Conservation (phyloP, 2,888 invertebrate species). For the Xanthia togata region DNA sequence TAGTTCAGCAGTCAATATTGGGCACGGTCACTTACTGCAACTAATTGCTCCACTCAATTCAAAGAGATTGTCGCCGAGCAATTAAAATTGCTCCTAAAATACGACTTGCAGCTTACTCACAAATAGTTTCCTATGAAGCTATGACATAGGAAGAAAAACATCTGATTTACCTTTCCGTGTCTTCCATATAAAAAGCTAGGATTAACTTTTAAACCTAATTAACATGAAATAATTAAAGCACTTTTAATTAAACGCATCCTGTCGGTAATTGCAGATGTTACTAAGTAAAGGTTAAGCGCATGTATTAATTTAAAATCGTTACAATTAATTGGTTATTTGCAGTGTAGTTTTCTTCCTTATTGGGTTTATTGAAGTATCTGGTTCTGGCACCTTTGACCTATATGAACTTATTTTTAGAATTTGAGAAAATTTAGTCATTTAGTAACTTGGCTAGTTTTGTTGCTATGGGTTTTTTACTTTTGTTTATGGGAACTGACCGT, state of each 20-base stretch:
- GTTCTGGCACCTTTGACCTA: conserved; percentile 19
- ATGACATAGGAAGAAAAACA: not conserved
- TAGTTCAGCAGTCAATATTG: conserved; percentile 29
- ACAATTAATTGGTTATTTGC: conserved; percentile 47
- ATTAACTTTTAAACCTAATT: conserved; percentile 42
- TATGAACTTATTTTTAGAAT: too few species aligned
- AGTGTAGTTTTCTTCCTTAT: conserved; percentile 54
- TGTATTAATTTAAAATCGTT: conserved; percentile 48
- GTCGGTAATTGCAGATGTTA: conserved; percentile 27
- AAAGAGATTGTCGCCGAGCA: conserved; percentile 42
- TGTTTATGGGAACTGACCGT: not conserved
- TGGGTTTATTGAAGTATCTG: conserved; percentile 34
- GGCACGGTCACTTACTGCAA: conserved; percentile 23
- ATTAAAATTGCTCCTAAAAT: conserved; percentile 1
- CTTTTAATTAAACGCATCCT: conserved; percentile 45
- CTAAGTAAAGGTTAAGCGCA: conserved; percentile 53
- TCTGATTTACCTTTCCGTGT: conserved; percentile 1
- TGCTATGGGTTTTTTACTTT: not conserved
- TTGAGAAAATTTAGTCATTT: not conserved
- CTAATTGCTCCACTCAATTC: conserved; percentile 40
- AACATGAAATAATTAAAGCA: conserved; percentile 53
- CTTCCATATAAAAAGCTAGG: not conserved
- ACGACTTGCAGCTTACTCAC: not conserved
- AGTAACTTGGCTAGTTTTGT: not conserved
- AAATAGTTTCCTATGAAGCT: not conserved